phyloP scores from a whole-genome alignment of 2,888 invertebrate genomes.

The Blastobasis adustella region DNA sequence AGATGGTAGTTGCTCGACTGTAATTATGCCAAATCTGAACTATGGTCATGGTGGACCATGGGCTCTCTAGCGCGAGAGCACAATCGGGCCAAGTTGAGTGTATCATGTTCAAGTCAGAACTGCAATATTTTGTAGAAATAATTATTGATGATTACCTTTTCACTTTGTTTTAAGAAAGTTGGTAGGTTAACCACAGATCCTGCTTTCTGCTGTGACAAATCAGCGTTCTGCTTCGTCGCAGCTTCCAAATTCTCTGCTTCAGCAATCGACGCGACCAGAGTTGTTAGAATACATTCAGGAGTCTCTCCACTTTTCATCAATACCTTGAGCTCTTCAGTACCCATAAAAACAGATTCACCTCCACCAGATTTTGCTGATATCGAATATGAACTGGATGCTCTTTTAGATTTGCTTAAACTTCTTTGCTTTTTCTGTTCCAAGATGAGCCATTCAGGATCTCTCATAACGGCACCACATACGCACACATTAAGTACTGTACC shows the following conservation, averaged over 20 bases:
- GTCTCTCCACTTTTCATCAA: conserved; percentile 82
- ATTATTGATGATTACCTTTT: conserved; percentile 68
- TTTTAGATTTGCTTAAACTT: conserved; percentile 65
- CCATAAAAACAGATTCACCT: conserved; percentile 75
- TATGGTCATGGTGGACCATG: too few relatives aligned
- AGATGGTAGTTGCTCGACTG: too few relatives aligned
- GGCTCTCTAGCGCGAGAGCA: too few relatives aligned
- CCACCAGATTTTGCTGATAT: conserved; percentile 70
- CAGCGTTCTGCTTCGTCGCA: conserved; percentile 62
- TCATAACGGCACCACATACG: conserved; percentile 90
- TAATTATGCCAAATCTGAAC: too few relatives aligned
- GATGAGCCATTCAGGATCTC: conserved; percentile 89
- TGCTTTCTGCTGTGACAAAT: conserved; percentile 55
- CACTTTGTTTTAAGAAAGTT: conserved; percentile 83
- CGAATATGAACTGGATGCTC: conserved; percentile 69
- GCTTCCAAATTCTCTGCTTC: conserved; percentile 64
- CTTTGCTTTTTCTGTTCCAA: conserved; percentile 77
- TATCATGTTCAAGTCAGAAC: background rate
- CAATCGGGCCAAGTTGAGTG: too few relatives aligned
- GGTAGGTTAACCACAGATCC: conserved; percentile 86
- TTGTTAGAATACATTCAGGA: conserved; percentile 78
- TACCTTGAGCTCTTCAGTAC: conserved; percentile 78
- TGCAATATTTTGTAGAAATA: too few relatives aligned
- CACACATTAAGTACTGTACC: conserved; percentile 91
- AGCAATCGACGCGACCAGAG: conserved; percentile 75